Base-by-base conservation (phyloP, 2,113 vertebrate genomes). In the Pithys albifrons region DNA sequence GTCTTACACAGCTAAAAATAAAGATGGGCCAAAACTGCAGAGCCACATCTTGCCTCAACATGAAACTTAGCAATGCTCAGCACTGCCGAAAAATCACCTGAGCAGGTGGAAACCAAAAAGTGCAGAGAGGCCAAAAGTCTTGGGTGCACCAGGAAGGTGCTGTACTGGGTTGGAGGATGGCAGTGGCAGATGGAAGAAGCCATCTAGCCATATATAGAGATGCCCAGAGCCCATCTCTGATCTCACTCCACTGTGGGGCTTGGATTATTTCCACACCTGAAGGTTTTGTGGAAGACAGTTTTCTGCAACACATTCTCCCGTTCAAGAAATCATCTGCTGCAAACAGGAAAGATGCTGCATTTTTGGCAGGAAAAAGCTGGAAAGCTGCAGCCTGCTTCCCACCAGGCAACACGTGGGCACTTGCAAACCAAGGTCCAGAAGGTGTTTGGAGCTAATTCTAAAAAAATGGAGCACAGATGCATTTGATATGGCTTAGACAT, bases 1-100 rank as follows among this genome's bases (percentile, higher is more conserved):
- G 65, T 41, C 87, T 89, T 66, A 48, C 52, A 57, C 8, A 4
- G 59, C 88, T 94, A 94, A 96, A 95, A 96, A 94, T 91, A 93
- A 88, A 92, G 88, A 93, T 41, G 51, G 72, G 86, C 79, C 75
- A 80, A 81, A 94, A 92, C 49, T 91, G 74, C 66, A 92, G 66
- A 72, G 83, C 65, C 35, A 41, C 9, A 2, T 89, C 83, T 78
- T 89, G 94, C 66, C 82, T 88, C 55, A 83, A 93, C 89, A 75
- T 0, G 54, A 85, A 91, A 89, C 57, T 78, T 15, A 49, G 80
- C 75, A 66, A 89, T 80, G 82, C 75, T 93, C 80, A 89, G 85
- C 6, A 1, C 11, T 69, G 64, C 72, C 57, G 49, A 52, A 87
- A 84, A 87, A 89, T 65, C 67, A 92, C 76, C 61, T 64, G 55